phyloP scores from a whole-genome alignment of 2,797 vertebrate species.

The Syndactyla subalaris region DNA sequence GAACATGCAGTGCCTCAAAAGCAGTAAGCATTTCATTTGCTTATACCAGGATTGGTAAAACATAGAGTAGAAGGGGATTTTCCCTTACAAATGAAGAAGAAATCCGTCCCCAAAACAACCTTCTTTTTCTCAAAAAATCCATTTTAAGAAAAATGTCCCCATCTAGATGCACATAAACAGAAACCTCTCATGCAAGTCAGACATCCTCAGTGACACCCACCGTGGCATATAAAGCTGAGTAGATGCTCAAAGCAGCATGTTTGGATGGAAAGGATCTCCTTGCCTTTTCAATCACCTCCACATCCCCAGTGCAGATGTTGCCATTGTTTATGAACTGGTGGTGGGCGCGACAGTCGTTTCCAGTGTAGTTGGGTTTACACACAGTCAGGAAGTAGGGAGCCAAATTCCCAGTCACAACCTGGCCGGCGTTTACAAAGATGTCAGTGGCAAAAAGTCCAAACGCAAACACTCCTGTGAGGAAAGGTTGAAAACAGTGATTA shows the following conservation, averaged over 20 bases:
- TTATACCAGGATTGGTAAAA: not conserved
- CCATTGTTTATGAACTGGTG: conserved; percentile 91
- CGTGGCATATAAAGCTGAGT: conserved; percentile 94
- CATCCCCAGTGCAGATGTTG: conserved; percentile 94
- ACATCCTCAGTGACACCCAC: conserved; percentile 75
- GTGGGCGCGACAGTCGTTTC: conserved; percentile 86
- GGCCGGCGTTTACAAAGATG: conserved; percentile 97
- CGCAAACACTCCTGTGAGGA: conserved; percentile 90
- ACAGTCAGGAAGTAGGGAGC: conserved; percentile 96
- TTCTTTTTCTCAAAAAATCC: not conserved
- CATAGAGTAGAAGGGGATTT: not conserved
- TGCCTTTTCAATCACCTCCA: conserved; percentile 87
- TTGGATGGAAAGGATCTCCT: conserved; percentile 96
- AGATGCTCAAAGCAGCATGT: conserved; percentile 94
- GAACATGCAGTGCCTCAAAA: not conserved
- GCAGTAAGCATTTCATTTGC: not conserved
- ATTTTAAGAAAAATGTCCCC: not conserved
- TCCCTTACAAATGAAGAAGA: not conserved
- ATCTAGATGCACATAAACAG: not conserved
- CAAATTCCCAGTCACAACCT: conserved; percentile 95
- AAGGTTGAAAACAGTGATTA: conserved; percentile 34
- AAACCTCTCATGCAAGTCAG: not conserved
- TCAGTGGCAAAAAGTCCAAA: conserved; percentile 98
- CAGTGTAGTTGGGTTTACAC: conserved; percentile 97
- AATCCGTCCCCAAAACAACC: not conserved